Base-by-base conservation (phyloP, 2,888 invertebrate genomes). In the Anoplius nigerrimus region DNA sequence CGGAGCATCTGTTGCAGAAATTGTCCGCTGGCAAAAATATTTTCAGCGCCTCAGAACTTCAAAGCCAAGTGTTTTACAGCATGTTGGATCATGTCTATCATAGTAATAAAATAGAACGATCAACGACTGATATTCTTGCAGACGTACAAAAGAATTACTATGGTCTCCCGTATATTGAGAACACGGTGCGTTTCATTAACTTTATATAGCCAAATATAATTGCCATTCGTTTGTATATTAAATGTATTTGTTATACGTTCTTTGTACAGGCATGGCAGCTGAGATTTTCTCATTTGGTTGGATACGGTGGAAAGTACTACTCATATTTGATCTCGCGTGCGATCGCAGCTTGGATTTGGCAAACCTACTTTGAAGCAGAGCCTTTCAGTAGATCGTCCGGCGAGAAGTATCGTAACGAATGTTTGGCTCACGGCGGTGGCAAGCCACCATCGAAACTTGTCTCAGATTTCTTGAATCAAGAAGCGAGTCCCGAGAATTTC, bases 281-380 rank as follows among this genome's bases (percentile, higher is more conserved):
- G 81, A 91, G 98, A 67, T 99, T 99, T 90, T 95, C 97, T 71
- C 99, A 99, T 89, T 90, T 99, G 62, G 96, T 98, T 3, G 98
- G 98, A 0, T 99, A 99, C 89, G 99, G 99, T 46, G 98, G 98
- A 0, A 98, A 98, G 89, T 99, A 99, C 90, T 99, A 99, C 89
- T 95, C 99, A 0, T 99, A 99, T 90, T 90, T 99, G 73, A 95
- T 98, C 84, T 98, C 99, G 0, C 92, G 96, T 82, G 97, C 98
- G 8, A 93, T 98, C 58, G 98, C 98, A 0, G 95, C 97, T 65
- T 94, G 94, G 90, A 96, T 98, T 73, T 99, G 98, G 98, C 94
- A 95, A 86, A 92, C 92, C 20, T 94, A 95, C 87, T 98, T 99
- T 86, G 92, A 93, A 82, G 86, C 89, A 0, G 93, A 95, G 86